Base-by-base conservation (phyloP, 2,888 invertebrate genomes). In the Agrilus cyanescens region DNA sequence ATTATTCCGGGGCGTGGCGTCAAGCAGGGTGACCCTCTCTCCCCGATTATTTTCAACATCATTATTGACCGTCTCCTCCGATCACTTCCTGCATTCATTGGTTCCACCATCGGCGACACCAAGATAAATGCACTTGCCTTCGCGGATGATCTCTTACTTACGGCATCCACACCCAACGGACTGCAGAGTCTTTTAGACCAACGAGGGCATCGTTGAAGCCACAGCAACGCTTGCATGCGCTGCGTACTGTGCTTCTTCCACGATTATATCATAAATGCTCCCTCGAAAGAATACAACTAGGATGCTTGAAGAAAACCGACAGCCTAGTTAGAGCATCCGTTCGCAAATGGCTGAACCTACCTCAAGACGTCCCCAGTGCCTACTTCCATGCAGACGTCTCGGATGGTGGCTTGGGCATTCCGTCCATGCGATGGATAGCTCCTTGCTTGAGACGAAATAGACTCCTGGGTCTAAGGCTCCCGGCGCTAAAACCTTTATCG, bases 311-410 rank as follows among this genome's bases (percentile, higher is more conserved):
- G 10, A 42, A 48, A 34, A 42, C 61, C 25, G 63, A 66, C 43
- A 32, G 49, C 0, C 47, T 51, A 37, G 50, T 62, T 32, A 53
- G 62, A 34, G 42, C 32, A n/a, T n/a, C n/a, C n/a, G n/a, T n/a
- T n/a, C n/a, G n/a, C n/a, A n/a, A n/a, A 12, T 61, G 61, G 60
- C 33, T 61, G 2, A 34, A 47, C 6, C 51, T 62, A 0, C 63
- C 64, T 0, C 12, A 46, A 1, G 61, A 62, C 42, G 42, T 50
- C 2, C 57, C 61, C 1, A 44, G 34, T 1, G 58, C 48, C 1
- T 64, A 58, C 41, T 57, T 60, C 39, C 59, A 66, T 36, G 54
- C 61, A 0, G 13, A 50, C 1, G 33, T 50, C 1, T n/a, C 12
- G 32, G 39, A 39, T n/a, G 45, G 32, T 38, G 53, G 18, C 50